Conservation (phyloP, 2,888 invertebrate genomes). For the Odontocerum albicorne region DNA sequence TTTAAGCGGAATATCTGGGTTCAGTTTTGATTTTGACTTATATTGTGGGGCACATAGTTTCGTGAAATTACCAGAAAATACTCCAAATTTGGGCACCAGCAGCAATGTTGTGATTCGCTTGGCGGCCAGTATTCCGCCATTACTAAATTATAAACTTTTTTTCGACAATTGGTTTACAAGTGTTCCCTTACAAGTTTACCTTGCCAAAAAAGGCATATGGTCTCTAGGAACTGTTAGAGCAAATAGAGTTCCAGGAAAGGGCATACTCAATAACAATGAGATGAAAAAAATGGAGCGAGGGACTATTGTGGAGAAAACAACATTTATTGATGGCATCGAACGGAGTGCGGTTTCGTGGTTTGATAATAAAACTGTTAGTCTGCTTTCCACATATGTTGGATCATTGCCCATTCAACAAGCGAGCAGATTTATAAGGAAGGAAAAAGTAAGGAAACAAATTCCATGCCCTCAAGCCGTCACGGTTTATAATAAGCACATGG, state of each 20-base stretch:
- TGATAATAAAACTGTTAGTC: slow-evolving; percentile 36
- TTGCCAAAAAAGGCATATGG: slow-evolving; percentile 1
- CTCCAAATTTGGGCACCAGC: too few species aligned
- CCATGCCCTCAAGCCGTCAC: slow-evolving; percentile 33
- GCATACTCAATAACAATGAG: slow-evolving; percentile 2
- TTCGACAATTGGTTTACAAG: slow-evolving; percentile 4
- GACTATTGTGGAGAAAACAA: slow-evolving; percentile 5
- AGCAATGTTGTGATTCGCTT: too few species aligned
- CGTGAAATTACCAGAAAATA: too few species aligned
- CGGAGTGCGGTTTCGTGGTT: slow-evolving; percentile 34
- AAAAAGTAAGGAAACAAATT: slow-evolving; percentile 29
- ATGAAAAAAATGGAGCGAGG: slow-evolving; percentile 7
- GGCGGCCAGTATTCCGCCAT: slow-evolving; percentile 3
- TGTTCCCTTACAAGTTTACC: slow-evolving; percentile 1
- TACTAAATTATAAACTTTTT: not conserved
- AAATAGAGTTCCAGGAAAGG: slow-evolving; percentile 8
- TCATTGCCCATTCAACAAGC: slow-evolving; percentile 29
- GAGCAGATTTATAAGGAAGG: slow-evolving; percentile 32
- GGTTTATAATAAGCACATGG: slow-evolving; percentile 38
- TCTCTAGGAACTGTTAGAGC: slow-evolving; percentile 4
- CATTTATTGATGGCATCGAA: slow-evolving; percentile 12
- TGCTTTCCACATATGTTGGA: slow-evolving; percentile 36
- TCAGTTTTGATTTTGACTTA: too few species aligned
- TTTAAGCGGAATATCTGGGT: too few species aligned
- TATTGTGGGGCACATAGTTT: too few species aligned